Percentiles rank a stretch among this genome's conserved stretches.
Evolutionary conservation across 2,113 vertebrate genomes (phyloP).

Genomic region (Cyanistes caeruleus): DNA sequence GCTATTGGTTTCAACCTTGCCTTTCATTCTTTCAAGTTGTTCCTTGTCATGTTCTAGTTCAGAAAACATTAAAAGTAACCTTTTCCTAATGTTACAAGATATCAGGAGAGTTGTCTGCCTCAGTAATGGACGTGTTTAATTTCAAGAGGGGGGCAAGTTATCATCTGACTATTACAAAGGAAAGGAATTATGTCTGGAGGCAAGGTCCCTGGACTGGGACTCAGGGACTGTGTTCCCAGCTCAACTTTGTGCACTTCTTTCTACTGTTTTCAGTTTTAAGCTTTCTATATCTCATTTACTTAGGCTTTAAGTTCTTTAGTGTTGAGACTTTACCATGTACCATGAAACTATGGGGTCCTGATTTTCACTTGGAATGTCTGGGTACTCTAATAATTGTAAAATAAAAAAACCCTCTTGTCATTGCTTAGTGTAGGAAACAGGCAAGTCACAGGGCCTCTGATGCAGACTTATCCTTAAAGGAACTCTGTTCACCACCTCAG

Average conservation of each 20-base stretch:
- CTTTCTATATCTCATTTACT: background rate
- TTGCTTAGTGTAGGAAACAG: background rate
- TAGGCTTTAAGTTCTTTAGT: background rate
- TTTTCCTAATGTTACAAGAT: slow-evolving; percentile 38
- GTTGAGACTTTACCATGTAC: background rate
- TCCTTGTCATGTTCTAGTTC: slow-evolving; percentile 15
- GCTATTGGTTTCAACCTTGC: background rate
- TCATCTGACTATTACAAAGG: background rate
- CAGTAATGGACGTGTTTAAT: slow-evolving; percentile 18
- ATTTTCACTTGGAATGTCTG: background rate
- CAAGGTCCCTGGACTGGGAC: background rate
- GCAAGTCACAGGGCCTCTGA: background rate
- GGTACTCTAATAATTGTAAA: background rate
- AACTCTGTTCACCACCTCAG: background rate
- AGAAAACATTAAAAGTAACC: slow-evolving; percentile 47
- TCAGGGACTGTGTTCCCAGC: background rate
- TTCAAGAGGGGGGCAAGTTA: background rate
- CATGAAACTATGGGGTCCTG: background rate
- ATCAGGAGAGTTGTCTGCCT: slow-evolving; percentile 25
- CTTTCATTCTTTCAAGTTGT: slow-evolving; percentile 7
- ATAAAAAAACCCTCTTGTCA: background rate
- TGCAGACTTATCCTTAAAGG: background rate
- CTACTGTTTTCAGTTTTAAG: background rate
- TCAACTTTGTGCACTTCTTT: background rate
- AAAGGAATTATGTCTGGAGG: slow-evolving; percentile 10